These are phyloP conservation scores for Amphiprion ocellaris DNA, from an alignment of 2,113 vertebrate species.

Conservation along the genomic window DNA sequence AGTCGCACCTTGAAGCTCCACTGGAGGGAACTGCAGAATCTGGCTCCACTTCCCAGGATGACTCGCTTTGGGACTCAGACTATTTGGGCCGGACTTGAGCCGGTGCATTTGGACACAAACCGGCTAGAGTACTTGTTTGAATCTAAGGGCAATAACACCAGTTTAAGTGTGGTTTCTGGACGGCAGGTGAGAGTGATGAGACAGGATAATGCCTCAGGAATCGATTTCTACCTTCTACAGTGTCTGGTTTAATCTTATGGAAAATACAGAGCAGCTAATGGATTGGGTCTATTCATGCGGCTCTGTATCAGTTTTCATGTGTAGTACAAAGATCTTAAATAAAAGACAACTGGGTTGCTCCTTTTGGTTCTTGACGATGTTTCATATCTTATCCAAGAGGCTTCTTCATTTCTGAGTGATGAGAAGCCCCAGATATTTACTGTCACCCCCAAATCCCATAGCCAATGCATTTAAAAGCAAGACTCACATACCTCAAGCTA, in stretches of 20 bases:
- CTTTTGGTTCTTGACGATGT: too few species aligned
- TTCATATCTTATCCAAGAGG: too few species aligned
- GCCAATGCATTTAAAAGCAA: too few species aligned
- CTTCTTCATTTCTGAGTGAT: too few species aligned
- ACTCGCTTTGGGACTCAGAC: constrained; percentile 83
- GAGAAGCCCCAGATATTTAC: too few species aligned
- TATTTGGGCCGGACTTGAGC: constrained; percentile 84
- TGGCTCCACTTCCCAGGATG: constrained; percentile 79
- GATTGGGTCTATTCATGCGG: neutral
- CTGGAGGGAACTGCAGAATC: constrained; percentile 80
- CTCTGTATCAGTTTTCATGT: too few species aligned
- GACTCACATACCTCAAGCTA: too few species aligned
- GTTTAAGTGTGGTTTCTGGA: constrained; percentile 54
- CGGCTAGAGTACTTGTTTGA: constrained; percentile 81
- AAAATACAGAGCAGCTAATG: too few species aligned
- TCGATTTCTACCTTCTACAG: neutral
- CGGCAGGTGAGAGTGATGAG: constrained; percentile 66
- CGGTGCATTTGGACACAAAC: constrained; percentile 78
- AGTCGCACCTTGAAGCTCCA: constrained; percentile 81
- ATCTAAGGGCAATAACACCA: constrained; percentile 63
- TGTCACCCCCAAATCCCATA: too few species aligned
- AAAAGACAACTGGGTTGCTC: too few species aligned
- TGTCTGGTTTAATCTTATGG: too few species aligned
- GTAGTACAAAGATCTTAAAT: too few species aligned
- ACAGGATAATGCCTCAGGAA: neutral